Conservation (phyloP, 2,797 vertebrate species). For the Poecilia picta region DNA sequence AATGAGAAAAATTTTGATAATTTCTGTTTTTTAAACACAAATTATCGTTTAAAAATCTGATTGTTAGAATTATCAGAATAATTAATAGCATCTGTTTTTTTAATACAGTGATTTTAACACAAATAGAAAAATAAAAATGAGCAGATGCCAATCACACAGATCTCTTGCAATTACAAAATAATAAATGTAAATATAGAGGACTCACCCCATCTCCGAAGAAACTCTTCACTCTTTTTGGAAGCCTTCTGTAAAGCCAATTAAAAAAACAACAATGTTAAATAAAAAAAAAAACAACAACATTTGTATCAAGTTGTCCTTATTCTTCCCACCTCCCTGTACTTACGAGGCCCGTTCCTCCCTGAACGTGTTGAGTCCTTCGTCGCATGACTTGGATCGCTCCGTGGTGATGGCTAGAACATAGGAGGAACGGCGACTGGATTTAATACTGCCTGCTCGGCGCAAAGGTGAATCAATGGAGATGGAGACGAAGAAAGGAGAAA, state of each 20-base stretch:
- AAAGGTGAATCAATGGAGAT: conserved; percentile 45
- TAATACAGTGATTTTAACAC: neutral
- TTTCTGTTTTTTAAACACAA: neutral
- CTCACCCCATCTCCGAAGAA: conserved; percentile 97
- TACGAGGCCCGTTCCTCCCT: conserved; percentile 91
- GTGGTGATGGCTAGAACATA: conserved; percentile 96
- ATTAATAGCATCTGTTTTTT: neutral
- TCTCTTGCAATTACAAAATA: neutral
- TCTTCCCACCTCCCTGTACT: conserved; percentile 49
- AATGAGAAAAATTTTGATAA: neutral
- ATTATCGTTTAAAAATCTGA: no score
- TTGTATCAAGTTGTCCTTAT: neutral
- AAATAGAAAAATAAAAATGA: neutral
- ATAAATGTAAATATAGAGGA: conserved; percentile 14
- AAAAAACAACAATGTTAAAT: neutral
- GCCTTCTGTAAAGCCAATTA: conserved; percentile 81
- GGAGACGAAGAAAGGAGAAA: conserved; percentile 25
- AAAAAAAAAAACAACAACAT: accelerated
- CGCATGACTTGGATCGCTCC: conserved; percentile 97
- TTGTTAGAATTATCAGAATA: neutral
- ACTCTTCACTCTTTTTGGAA: conserved; percentile 93
- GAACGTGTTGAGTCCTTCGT: conserved; percentile 94
- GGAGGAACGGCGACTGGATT: conserved; percentile 93
- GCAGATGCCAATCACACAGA: neutral
- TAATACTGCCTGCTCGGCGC: conserved; percentile 89